Evolutionary conservation across 1,140 invertebrate genomes (phyloP).

Genomic region (Oedothorax gibbosus): DNA sequence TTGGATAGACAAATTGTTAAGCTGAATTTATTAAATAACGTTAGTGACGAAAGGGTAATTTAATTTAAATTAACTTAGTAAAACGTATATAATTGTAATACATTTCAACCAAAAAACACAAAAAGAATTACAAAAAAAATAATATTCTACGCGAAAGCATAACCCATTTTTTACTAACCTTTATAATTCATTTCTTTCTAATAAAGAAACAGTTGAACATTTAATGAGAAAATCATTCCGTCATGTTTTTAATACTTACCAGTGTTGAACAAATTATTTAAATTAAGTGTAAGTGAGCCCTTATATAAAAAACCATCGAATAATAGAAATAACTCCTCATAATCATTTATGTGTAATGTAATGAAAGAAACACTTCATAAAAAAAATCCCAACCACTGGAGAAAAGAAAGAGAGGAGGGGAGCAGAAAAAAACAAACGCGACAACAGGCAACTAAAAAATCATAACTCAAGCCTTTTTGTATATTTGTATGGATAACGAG

Average conservation of each 20-base stretch:
- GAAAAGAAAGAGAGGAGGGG: neutral
- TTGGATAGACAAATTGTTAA: too few species aligned
- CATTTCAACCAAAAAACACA: neutral
- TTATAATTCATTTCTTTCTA: slow-evolving; percentile 1
- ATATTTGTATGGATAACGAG: slow-evolving; percentile 50
- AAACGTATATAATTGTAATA: too few species aligned
- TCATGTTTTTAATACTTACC: slow-evolving; percentile 44
- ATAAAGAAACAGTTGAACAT: slow-evolving; percentile 29
- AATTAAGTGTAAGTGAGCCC: slow-evolving; percentile 16
- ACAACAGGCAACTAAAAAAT: slow-evolving; percentile 33
- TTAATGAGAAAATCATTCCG: slow-evolving; percentile 53
- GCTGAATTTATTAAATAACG: too few species aligned
- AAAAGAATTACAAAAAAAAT: neutral
- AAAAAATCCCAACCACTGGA: slow-evolving; percentile 22
- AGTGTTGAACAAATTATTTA: slow-evolving; percentile 35
- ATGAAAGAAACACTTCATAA: slow-evolving; percentile 5
- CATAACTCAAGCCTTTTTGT: slow-evolving; percentile 51
- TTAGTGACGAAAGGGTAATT: too few species aligned
- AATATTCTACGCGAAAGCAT: too few species aligned
- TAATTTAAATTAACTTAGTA: too few species aligned
- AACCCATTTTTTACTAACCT: neutral
- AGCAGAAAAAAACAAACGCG: slow-evolving; percentile 16
- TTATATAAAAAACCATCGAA: slow-evolving; percentile 22
- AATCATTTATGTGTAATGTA: slow-evolving; percentile 57
- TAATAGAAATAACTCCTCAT: slow-evolving; percentile 54